Base-by-base conservation (phyloP, 2,797 vertebrate genomes). In the Carcharodon carcharias region DNA sequence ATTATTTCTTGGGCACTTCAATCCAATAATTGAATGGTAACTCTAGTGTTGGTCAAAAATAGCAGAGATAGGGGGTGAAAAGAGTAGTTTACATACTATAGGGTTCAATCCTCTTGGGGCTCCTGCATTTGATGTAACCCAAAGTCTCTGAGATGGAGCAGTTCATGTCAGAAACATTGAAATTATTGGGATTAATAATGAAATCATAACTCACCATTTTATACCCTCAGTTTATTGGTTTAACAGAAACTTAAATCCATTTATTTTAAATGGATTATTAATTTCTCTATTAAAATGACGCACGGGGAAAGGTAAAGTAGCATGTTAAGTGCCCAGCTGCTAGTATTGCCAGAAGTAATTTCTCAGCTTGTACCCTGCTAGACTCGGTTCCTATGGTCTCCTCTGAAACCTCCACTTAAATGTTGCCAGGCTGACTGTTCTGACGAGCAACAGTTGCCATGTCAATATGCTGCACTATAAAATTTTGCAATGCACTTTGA, bases 11-110 rank as follows among this genome's bases (percentile, higher is more conserved):
- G 61, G 8, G 40, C 61, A 67, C 61, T 93, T 67, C 91, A 93
- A 67, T 93, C 91, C 91, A 93, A 93, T 67, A 93, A 93, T 67
- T 67, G 61, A 93, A 65, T 67, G 91, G 91, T 93, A 67, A 93
- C 11, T 93, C 91, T 67, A 93, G 91, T 45, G n/a, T 67, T 3
- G n/a, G 91, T 93, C 63, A 67, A 93, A 93, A 93, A 93, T 93
- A 67, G 61, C 91, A 67, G 63, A 93, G 91, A 65, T 67, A 12
- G 91, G 28, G 21, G 61, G 21, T 65, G n/a, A 45, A 93, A 45
- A 67, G 61, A 45, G 40, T 67, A 67, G 18, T 8, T 93, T 67
- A 93, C 91, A 67, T 0, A 26, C 35, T 26, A 21, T 67, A 65
- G 18, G 16, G 61, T 93, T 65, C n/a, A 40, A 31, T 21, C 21